A percentile compares a stretch with the other conserved stretches of the same genome.
These are phyloP conservation scores for Tetrapedia diversipes DNA, from an alignment of 2,888 invertebrate species.

Conservation along the genomic window DNA sequence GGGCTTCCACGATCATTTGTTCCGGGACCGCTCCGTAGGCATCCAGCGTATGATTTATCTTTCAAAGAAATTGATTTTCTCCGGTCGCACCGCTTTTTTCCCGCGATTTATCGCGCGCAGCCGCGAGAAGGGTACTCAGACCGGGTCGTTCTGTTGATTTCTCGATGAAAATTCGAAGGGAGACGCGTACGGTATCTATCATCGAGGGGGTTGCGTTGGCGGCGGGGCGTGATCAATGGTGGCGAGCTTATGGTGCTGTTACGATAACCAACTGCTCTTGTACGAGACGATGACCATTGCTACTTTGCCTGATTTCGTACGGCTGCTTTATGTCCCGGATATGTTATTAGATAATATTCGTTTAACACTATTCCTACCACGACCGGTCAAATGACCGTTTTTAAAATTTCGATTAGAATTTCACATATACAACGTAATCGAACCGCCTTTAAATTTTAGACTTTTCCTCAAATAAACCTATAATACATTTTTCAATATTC, in stretches of 20 bases:
- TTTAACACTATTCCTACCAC: too few species aligned
- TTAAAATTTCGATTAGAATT: too few species aligned
- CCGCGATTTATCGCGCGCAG: constrained; percentile 55
- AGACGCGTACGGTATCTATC: constrained; percentile 46
- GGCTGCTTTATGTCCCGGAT: neutral
- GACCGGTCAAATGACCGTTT: too few species aligned
- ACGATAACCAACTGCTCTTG: constrained; percentile 24
- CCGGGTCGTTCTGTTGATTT: constrained; percentile 28
- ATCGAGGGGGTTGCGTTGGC: constrained; percentile 21
- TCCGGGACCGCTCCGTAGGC: constrained; percentile 39
- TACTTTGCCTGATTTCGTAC: neutral
- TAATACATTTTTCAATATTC: too few species aligned
- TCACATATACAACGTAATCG: too few species aligned
- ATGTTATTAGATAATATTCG: too few species aligned
- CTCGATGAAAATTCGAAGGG: constrained; percentile 55
- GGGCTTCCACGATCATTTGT: constrained; percentile 61
- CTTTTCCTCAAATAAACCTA: too few species aligned
- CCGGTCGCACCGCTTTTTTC: constrained; percentile 45
- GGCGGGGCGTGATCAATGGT: constrained; percentile 42
- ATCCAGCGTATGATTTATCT: constrained; percentile 58
- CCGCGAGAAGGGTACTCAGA: constrained; percentile 50
- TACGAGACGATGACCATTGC: constrained; percentile 19
- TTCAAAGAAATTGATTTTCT: constrained; percentile 59
- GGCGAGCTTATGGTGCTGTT: constrained; percentile 22
- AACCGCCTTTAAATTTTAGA: too few species aligned